phyloP scores from a whole-genome alignment of 2,888 invertebrate species.

The Eilema caniola region DNA sequence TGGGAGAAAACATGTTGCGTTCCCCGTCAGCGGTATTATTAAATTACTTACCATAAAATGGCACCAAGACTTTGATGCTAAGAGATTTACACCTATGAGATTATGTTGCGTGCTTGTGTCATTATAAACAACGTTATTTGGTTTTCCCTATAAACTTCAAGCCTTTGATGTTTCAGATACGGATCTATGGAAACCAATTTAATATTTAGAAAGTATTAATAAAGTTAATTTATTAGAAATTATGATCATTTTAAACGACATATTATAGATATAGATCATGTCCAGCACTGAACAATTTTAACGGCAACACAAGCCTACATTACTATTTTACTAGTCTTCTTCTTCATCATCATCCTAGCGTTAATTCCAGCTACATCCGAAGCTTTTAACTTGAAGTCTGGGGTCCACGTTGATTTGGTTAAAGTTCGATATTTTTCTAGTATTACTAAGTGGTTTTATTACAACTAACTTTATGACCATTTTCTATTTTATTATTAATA shows the following conservation, averaged over 20 bases:
- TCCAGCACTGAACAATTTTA: too few species aligned
- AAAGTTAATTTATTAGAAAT: neutral
- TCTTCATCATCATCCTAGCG: too few species aligned
- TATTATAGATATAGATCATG: too few species aligned
- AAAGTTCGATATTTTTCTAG: too few species aligned
- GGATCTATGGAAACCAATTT: conserved; percentile 33
- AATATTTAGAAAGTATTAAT: neutral
- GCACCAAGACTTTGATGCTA: conserved; percentile 67
- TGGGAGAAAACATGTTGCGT: conserved; percentile 70
- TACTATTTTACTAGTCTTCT: too few species aligned
- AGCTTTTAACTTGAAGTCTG: too few species aligned
- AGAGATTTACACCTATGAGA: conserved; percentile 68
- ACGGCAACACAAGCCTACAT: too few species aligned
- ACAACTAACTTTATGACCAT: too few species aligned
- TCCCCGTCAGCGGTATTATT: conserved; percentile 68
- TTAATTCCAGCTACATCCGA: too few species aligned
- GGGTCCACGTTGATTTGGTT: too few species aligned
- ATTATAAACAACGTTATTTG: conserved; percentile 61
- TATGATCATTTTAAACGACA: neutral
- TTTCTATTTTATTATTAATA: too few species aligned
- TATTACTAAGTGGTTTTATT: too few species aligned
- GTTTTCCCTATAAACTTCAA: conserved; percentile 55
- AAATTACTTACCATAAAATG: conserved; percentile 78
- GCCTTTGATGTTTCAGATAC: conserved; percentile 52
- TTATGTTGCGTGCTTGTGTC: conserved; percentile 60